These are phyloP conservation scores for Iguana delicatissima DNA, from an alignment of 2,797 vertebrate genomes.

Conservation along the genomic window DNA sequence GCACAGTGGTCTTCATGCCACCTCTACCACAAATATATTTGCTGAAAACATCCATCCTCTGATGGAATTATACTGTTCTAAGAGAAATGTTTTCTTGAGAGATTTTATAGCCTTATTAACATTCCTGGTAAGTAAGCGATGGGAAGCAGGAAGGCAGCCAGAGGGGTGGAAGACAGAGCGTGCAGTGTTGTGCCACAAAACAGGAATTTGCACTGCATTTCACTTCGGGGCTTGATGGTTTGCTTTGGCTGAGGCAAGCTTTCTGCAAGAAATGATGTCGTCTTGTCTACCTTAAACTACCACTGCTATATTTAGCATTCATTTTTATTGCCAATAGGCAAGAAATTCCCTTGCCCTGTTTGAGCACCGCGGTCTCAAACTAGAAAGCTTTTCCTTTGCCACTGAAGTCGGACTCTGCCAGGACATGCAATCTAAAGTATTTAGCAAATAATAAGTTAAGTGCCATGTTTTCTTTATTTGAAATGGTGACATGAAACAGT, in stretches of 20 bases:
- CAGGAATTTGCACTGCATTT: constrained; percentile 10
- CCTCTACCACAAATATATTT: constrained; percentile 26
- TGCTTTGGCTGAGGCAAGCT: constrained; percentile 5
- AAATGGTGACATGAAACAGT: neutral
- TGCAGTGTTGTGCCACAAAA: constrained; percentile 58
- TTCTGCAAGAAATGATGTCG: neutral
- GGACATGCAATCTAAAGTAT: neutral
- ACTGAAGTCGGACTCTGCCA: neutral
- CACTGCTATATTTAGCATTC: constrained; percentile 23
- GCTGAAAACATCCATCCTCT: constrained; percentile 9
- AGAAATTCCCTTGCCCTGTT: neutral
- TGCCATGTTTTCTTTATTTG: neutral
- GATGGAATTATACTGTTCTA: constrained; percentile 1
- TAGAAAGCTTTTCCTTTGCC: neutral
- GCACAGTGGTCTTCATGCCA: neutral
- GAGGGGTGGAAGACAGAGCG: constrained; percentile 44
- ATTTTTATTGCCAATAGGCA: neutral
- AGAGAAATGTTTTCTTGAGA: constrained; percentile 15
- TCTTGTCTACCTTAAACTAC: neutral
- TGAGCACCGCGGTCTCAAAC: neutral
- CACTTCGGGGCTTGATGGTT: neutral
- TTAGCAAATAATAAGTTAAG: constrained; percentile 1
- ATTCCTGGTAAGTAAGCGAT: constrained; percentile 15
- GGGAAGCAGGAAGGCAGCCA: constrained; percentile 38
- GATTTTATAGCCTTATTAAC: constrained; percentile 35